Base-by-base conservation (phyloP, 2,797 vertebrate species). In the Tokudaia muenninki region DNA sequence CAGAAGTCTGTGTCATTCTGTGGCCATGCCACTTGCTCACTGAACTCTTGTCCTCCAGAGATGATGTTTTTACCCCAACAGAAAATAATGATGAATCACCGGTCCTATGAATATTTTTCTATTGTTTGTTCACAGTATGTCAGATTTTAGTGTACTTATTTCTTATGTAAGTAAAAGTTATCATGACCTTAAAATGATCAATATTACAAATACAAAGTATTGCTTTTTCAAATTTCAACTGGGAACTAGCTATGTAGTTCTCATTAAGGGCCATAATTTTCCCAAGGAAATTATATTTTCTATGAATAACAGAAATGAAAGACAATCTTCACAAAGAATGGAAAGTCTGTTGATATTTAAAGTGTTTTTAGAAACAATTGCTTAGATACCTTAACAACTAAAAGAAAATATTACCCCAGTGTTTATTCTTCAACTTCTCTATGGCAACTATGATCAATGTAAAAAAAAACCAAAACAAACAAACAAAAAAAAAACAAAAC, bases 31-130 rank as follows among this genome's bases (percentile, higher is more conserved):
- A 47, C 97, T 97, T 97, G 67, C 86, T 97, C 93, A 75, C 12
- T 94, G 95, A 96, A 95, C 82, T 91, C 22, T 41, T 98, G 96
- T 95, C 94, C 94, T 97, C 93, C 61, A 84, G 89, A 94, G 47
- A 93, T 89, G 72, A 55, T 91, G 19, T 96, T 98, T 97, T 97
- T 96, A 61, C 3, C 92, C 84, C 29, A 74, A 90, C 94, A 97
- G 97, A 84, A 94, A 97, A 95, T 79, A 97, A 93, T 74, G 75
- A 90, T 98, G 98, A 98, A 95, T 98, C 98, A 98, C 8, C 11
- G 34, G 70, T 94, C 97, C 97, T 97, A 70, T 95, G 94, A 97
- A 94, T 98, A 90, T 77, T 93, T 94, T 96, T 97, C 96, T 94
- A 79, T 96, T 87, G 67, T 97, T 90, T 98, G 87, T 86, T 97